Base-by-base conservation (phyloP, 2,888 invertebrate genomes). In the Blastobasis adustella region DNA sequence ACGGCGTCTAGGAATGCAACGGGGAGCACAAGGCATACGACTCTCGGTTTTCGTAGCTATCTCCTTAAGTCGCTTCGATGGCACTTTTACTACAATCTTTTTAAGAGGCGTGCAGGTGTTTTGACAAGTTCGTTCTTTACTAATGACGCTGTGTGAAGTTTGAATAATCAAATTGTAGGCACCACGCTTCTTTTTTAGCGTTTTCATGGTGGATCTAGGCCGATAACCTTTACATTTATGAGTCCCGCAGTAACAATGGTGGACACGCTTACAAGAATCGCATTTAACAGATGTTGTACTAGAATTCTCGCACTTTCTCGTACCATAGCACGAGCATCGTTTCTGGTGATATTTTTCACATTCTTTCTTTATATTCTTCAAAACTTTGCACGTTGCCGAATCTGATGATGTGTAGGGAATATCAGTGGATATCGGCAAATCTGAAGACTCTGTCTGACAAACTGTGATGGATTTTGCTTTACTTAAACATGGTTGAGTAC, bases 151-250 rank as follows among this genome's bases (percentile, higher is more conserved):
- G 42, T 88, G 87, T 0, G 87, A 85, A 6, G 85, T 80, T 59
- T 88, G 85, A 49, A 88, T 66, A n/a, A 88, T 83, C 45, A 88
- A 65, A 58, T 88, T 88, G 60, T 88, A 88, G 6, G 88, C 88
- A 0, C 88, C 69, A 46, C 82, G 75, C 60, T 80, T 83, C 54
- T 81, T 83, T 52, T 73, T 76, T 0, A 61, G 36, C 53, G 79
- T 84, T 6, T 84, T 83, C 4, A 58, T 58, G 1, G 55, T 61
- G 4, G 58, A 54, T 60, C 76, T 84, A 4, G 67, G 56, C 51
- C 66, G 76, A 47, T 74, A 66, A 8, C 62, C 60, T 60, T 75
- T 82, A 58, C 85, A 83, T 65, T 76, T 82, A 54, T 82, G 77
- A 5, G 59, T 62, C 59, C 71, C 66, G 53, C 84, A 85, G 5